Conservation (phyloP, 2,888 invertebrate species). For the Orthosia cruda region DNA sequence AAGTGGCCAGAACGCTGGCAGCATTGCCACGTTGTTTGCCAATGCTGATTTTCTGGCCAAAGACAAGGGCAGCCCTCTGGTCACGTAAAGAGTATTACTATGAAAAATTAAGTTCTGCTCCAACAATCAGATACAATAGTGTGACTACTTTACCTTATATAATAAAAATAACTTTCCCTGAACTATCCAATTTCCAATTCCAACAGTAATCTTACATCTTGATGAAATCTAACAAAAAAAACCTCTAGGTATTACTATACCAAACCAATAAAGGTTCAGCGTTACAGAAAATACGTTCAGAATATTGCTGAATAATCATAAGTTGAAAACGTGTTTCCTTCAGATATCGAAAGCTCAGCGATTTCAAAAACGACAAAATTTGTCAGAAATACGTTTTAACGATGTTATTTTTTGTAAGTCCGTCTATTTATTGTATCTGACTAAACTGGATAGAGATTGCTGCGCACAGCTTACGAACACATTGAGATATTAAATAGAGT, state of each 20-base stretch:
- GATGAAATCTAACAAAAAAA: conserved; percentile 27
- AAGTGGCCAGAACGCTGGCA: too few relatives aligned
- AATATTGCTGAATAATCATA: conserved; percentile 61
- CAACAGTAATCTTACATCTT: conserved; percentile 14
- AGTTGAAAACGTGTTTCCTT: conserved; percentile 57
- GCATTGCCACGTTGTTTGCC: too few relatives aligned
- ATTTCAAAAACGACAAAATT: conserved; percentile 52
- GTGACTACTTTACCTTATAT: neutral
- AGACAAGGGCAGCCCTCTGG: too few relatives aligned
- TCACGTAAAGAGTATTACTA: too few relatives aligned
- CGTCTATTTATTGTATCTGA: conserved; percentile 50
- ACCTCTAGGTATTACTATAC: conserved; percentile 35
- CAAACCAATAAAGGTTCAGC: conserved; percentile 47
- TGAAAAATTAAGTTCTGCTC: neutral
- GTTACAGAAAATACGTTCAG: conserved; percentile 45
- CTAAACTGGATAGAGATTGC: conserved; percentile 29
- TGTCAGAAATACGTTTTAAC: conserved; percentile 54
- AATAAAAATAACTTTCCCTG: neutral
- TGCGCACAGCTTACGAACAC: conserved; percentile 16
- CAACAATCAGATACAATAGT: neutral
- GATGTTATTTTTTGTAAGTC: conserved; percentile 49
- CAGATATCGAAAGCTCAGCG: conserved; percentile 50
- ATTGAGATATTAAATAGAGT: conserved; percentile 2
- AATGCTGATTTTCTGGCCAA: too few relatives aligned
- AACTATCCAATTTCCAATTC: conserved; percentile 30